phyloP scores from a whole-genome alignment of 2,113 vertebrate genomes.

The Bos taurus region ARS-UCD2.0 NC_037348.1:60247001-60247500 shows the following conservation, averaged over 20 bases:
- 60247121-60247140: neutral
- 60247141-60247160: neutral
- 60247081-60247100: neutral
- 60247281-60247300: neutral
- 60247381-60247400: neutral
- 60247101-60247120: neutral
- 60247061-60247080: neutral
- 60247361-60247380: fast-evolving
- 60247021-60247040: neutral
- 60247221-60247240: neutral
- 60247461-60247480: neutral
- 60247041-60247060: neutral
- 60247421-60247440: fast-evolving
- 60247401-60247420: neutral
- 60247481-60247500: neutral
- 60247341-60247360: neutral
- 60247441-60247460: neutral
- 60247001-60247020: neutral
- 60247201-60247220: neutral
- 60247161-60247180: neutral
- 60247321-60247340: neutral
- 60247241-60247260: neutral
- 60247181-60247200: neutral
- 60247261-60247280: neutral
- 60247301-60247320: neutral